Base-by-base conservation (phyloP, 2,113 vertebrate species). In the Eublepharis macularius region DNA sequence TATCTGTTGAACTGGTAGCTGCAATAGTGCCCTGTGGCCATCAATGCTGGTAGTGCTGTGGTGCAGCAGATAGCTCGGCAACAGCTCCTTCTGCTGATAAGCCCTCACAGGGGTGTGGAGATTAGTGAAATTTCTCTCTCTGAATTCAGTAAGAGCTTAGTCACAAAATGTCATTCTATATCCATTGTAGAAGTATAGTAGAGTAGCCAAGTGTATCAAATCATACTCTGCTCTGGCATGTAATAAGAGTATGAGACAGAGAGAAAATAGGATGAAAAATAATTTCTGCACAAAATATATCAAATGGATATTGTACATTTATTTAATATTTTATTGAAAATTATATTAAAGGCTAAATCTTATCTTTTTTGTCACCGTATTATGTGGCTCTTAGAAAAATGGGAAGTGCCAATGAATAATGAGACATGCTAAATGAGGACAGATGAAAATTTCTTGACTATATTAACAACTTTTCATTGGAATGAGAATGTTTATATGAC, bases 311-410 rank as follows among this genome's bases (percentile, higher is more conserved):
- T 41, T 34, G 21, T 70, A 8, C 36, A 51, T 66, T 24, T 9
- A 84, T 90, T 70, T 57, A 81, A 82, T 84, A 10, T 16, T 70
- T 6, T 82, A 34, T 60, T 36, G 32, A 80, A 76, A 51, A 7
- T 51, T 82, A 79, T 69, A 91, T 72, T 57, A 85, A 79, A 86
- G 13, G 86, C 8, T 0, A 2, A 77, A 57, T 87, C 86, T 49
- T 16, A 13, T 66, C 16, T 66, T 86, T 81, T 70, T 70, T 36
- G n/a, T 70, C 68, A 70, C 34, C 32, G 19, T n/a, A 87, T 16
- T 72, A 47, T 72, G 4, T 39, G 17, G 11, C 0, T 89, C 86
- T 89, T 82, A 83, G 57, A 39, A 14, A 83, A 49, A 70, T 24
- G 54, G 84, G 14, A 81, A 74, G 13, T 4, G 74, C 85, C 79